Base-by-base conservation (phyloP, 2,113 vertebrate species). In the Anarrhichthys ocellatus region DNA sequence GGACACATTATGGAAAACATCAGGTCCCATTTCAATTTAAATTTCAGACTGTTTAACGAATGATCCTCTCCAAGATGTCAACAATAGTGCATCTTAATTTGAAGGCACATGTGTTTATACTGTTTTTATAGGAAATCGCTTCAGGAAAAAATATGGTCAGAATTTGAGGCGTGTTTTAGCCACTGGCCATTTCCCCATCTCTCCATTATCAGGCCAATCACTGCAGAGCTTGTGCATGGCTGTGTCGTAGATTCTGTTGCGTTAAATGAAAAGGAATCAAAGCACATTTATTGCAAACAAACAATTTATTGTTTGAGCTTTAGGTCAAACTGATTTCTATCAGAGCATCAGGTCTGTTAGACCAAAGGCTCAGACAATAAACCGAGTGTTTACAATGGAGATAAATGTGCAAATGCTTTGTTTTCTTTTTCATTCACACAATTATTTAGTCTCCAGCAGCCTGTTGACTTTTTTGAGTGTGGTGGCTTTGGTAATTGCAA, bases 11-110 rank as follows among this genome's bases (percentile, higher is more conserved):
- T 56, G 52, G 80, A 59, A 29, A 78, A 83, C 92, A 89, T 88
- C 85, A 83, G 80, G 59, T 58, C 50, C 40, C 64, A 82, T 90
- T 92, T 48, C 77, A 56, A 90, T 93, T 87, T 22, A 83, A 83
- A 89, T 87, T 50, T 76, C 27, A 22, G 38, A 27, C 29, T 46
- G 20, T 58, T 72, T 40, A 77, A 46, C 18, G 15, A 24, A 73
- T 61, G 13, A 46, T 78, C 24, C 32, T 56, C 56, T 70, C 0
- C 32, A 73, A 36, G 78, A 79, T 0, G 1, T 75, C 20, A 76
- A 63, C 78, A 72, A 73, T 13, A 27, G 56, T 2, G 36, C 11
- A 38, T 64, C 62, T n/a, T 73, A 4, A 73, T 66, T 64, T 59
- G 38, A 76, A 85, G 36, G 32, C 2, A 38, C 1, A 22, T 42